Evolutionary conservation across 2,888 invertebrate species (phyloP).

Genomic region (Spodoptera exigua): DNA sequence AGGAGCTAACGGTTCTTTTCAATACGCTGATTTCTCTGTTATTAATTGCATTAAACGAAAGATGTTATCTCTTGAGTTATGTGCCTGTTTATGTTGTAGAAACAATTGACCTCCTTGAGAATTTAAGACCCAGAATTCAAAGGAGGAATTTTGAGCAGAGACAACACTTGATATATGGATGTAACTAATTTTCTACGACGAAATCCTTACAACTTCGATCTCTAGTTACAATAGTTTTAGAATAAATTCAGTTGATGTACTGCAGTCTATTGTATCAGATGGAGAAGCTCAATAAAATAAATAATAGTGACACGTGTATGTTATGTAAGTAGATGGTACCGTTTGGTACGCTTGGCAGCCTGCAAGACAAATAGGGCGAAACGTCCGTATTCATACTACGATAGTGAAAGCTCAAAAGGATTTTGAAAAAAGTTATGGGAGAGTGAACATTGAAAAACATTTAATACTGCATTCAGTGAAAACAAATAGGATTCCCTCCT

Average conservation of each 20-base stretch:
- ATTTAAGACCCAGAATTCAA: neutral
- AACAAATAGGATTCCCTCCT: neutral
- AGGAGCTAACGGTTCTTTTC: conserved; percentile 39
- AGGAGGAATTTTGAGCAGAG: neutral
- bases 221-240: neutral
- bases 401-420: conserved; percentile 8
- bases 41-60: conserved; percentile 41
- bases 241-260: conserved; percentile 14
- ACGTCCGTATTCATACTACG: conserved; percentile 52
- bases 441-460: conserved; percentile 1
- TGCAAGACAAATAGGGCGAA: conserved; percentile 64
- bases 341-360: conserved; percentile 58
- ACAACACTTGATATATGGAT: no score
- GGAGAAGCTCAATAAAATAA: conserved; percentile 39
- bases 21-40: conserved; percentile 43
- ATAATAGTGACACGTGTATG: conserved; percentile 41
- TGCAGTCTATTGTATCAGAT: conserved; percentile 36
- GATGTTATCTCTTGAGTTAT: conserved; percentile 19
- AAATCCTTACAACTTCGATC: neutral
- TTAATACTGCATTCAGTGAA: conserved; percentile 8
- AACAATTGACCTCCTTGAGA: conserved; percentile 20
- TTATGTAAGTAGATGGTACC: conserved; percentile 59
- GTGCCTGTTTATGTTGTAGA: conserved; percentile 12
- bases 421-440: conserved; percentile 26
- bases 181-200: no score